A percentile compares a stretch with the other conserved stretches of the same genome.
These are phyloP conservation scores for Orchesellides sinensis DNA, from an alignment of 2,888 invertebrate genomes.

Conservation along the genomic window DNA sequence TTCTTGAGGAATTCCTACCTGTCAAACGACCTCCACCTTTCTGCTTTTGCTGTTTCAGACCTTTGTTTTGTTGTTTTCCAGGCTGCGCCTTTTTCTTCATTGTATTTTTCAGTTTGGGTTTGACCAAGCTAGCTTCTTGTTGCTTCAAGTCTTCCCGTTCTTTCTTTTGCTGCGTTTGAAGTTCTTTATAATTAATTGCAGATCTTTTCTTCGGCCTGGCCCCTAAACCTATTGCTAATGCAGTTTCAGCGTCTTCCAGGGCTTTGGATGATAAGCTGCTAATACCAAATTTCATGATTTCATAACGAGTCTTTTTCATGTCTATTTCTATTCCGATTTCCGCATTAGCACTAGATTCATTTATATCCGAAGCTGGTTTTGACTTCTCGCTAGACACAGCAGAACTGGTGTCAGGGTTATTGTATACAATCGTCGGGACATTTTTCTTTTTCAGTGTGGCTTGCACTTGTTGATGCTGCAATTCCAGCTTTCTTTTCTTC, in stretches of 20 bases:
- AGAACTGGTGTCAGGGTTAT: conserved; percentile 64
- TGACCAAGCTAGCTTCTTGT: conserved; percentile 29
- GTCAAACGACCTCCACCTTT: background rate
- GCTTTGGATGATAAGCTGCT: conserved; percentile 84
- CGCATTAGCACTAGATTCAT: background rate
- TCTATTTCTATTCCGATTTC: conserved; percentile 80
- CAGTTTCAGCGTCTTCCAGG: conserved; percentile 87
- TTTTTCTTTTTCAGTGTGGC: conserved; percentile 41
- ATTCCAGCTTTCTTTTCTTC: conserved; percentile 44
- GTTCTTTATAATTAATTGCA: conserved; percentile 85
- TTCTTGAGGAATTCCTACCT: background rate
- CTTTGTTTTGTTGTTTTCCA: background rate
- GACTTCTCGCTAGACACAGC: too few relatives aligned
- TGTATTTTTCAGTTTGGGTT: conserved; percentile 34
- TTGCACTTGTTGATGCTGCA: conserved; percentile 32
- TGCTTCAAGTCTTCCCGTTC: conserved; percentile 78
- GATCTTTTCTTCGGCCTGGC: conserved; percentile 87
- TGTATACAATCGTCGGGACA: conserved; percentile 65
- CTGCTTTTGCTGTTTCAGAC: background rate
- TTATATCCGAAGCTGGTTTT: background rate
- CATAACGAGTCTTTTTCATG: conserved; percentile 87
- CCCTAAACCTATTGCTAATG: conserved; percentile 87
- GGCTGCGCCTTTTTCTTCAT: conserved; percentile 27
- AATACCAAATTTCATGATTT: conserved; percentile 90
- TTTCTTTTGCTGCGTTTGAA: conserved; percentile 81